A percentile compares a stretch with the other conserved stretches of the same genome.
These are phyloP conservation scores for Temnothorax curvispinosus DNA, from an alignment of 1,140 invertebrate genomes.

Conservation along the genomic window DNA sequence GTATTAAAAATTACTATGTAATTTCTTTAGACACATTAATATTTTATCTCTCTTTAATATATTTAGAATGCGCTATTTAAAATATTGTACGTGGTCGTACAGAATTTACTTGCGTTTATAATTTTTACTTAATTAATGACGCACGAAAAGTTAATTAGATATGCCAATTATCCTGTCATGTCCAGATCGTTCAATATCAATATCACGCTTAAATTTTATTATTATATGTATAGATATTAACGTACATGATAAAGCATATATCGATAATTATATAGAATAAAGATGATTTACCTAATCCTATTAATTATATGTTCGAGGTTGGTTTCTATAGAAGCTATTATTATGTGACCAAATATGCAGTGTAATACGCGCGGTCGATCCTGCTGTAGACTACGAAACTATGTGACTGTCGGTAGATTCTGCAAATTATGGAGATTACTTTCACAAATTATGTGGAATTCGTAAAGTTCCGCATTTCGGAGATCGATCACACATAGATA, in stretches of 20 bases:
- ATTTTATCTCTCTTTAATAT: background rate
- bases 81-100: background rate
- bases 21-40: background rate
- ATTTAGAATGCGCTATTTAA: background rate
- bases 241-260: background rate
- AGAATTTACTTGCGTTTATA: background rate
- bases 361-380: constrained; percentile 33
- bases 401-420: constrained; percentile 45
- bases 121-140: constrained; percentile 8
- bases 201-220: background rate
- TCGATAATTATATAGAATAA: constrained; percentile 17
- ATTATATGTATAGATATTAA: constrained; percentile 3
- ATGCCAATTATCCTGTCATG: background rate
- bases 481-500: constrained; percentile 46
- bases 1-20: background rate
- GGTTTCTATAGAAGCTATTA: constrained; percentile 22
- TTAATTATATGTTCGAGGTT: constrained; percentile 18
- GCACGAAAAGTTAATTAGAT: constrained; percentile 13
- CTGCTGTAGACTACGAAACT: constrained; percentile 49
- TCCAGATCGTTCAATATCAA: background rate
- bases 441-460: constrained; percentile 60
- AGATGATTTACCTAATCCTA: constrained; percentile 44
- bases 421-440: constrained; percentile 58
- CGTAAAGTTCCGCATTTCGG: constrained; percentile 46
- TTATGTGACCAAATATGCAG: constrained; percentile 59